Base-by-base conservation (phyloP, 1,140 invertebrate species). In the Zaprionus gabonicus region DNA sequence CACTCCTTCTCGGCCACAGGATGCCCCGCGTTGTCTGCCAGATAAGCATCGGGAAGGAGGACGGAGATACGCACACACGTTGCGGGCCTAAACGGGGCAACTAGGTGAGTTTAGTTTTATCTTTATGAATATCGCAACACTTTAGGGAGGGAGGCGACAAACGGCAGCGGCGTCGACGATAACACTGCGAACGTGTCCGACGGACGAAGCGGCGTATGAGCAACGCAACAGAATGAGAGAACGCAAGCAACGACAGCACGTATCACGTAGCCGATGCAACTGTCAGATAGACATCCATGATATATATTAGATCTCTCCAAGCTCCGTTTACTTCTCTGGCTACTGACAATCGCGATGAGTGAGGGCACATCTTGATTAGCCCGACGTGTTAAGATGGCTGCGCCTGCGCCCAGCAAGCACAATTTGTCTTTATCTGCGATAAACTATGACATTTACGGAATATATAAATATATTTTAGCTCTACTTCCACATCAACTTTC, bases 51-150 rank as follows among this genome's bases (percentile, higher is more conserved):
- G 4, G 10, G 25, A 1, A 15, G n/a, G 13, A 41, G n/a, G 2
- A 9, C 44, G 15, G 6, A 20, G 31, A 44, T 65, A 56, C 53
- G 23, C 65, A 65, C 76, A 20, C 75, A 77, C 71, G 58, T 64
- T 28, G 41, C 25, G 56, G 44, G 38, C 53, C 53, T 60, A 66
- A 72, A 66, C 62, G 56, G 17, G 17, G 41, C 44, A 46, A 46
- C 62, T 64, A 74, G 71, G 7, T 44, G 25, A 59, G 63, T 62
- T 78, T 80, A 59, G 63, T 57, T 78, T 80, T 82, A 82, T 82
- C 80, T 82, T 82, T 78, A 82, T 82, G 80, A 82, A 82, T 82
- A 82, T 82, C 80, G 63, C 71, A 76, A 82, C 80, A 82, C 80
- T 82, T 82, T 82, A 81, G 71, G 80, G n/a, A 17, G n/a, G 41